A percentile compares a stretch with the other conserved stretches of the same genome.
phyloP scores from a whole-genome alignment of 92 coral and sea anemone species.

The Parazoanthus atlanticus region DNA sequence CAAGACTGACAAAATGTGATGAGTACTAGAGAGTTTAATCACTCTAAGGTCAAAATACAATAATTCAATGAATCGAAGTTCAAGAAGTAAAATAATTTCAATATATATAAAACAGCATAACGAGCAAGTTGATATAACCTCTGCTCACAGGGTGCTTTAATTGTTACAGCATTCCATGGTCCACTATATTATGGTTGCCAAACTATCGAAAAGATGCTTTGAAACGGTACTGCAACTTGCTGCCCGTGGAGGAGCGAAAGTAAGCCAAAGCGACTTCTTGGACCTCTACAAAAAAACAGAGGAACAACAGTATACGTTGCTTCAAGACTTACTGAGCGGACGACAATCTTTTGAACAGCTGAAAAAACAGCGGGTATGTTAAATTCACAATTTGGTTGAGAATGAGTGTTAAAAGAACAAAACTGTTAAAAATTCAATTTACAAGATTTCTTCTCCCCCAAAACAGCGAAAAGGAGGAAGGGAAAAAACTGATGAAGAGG shows the following conservation, averaged over 20 bases:
- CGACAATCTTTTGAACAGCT: neutral
- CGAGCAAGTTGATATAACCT: too few species aligned
- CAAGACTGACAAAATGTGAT: too few species aligned
- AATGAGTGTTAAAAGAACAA: neutral
- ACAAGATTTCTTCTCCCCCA: neutral
- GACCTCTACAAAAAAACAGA: conserved; percentile 32
- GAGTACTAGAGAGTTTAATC: too few species aligned
- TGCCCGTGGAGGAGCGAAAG: neutral
- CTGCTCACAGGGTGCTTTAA: neutral
- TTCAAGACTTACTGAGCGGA: neutral
- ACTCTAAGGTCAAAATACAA: too few species aligned
- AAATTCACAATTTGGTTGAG: neutral
- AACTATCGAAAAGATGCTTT: conserved; percentile 26
- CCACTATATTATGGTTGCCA: conserved; percentile 41
- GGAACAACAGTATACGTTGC: conserved; percentile 10
- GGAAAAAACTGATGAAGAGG: neutral
- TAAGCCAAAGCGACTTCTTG: conserved; percentile 24
- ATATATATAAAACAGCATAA: too few species aligned
- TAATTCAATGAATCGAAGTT: too few species aligned
- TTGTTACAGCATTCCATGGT: conserved; percentile 28
- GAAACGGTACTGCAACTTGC: neutral
- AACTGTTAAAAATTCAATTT: neutral
- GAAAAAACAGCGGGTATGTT: conserved; percentile 26
- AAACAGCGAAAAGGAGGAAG: neutral
- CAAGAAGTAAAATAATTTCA: too few species aligned